Evolutionary conservation across 2,113 vertebrate genomes (phyloP).

Genomic region (Progne subis): DNA sequence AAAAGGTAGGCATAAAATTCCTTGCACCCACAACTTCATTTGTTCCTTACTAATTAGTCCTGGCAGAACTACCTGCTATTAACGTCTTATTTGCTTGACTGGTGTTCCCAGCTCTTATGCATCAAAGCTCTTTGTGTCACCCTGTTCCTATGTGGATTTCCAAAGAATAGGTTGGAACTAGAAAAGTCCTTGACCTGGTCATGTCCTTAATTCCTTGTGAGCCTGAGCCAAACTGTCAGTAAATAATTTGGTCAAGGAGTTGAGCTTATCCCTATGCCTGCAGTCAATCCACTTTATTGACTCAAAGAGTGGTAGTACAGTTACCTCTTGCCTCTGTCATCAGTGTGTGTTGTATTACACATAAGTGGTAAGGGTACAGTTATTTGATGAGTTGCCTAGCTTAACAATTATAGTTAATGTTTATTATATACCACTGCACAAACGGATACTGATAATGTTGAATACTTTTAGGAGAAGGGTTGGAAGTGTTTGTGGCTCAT

Average conservation of each 20-base stretch:
- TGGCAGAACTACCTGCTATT: neutral
- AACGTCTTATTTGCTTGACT: neutral
- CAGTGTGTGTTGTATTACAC: fast-evolving
- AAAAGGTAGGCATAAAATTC: neutral
- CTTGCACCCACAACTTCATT: neutral
- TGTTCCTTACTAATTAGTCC: neutral
- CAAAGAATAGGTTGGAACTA: neutral
- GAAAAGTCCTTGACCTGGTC: neutral
- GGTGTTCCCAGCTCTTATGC: neutral
- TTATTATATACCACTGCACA: neutral
- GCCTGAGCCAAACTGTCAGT: neutral
- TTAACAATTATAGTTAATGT: neutral
- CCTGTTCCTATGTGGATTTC: neutral
- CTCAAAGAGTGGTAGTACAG: neutral
- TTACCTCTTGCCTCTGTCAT: neutral
- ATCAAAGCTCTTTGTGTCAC: neutral
- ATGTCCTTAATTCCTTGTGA: neutral
- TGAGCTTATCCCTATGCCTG: neutral
- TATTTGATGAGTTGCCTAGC: neutral
- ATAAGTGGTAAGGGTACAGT: neutral
- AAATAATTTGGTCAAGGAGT: neutral
- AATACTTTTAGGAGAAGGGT: neutral
- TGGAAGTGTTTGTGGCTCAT: neutral
- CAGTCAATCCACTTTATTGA: neutral
- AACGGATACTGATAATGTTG: neutral